Conservation (phyloP, 2,888 invertebrate species). For the Plagodis dolabraria region DNA sequence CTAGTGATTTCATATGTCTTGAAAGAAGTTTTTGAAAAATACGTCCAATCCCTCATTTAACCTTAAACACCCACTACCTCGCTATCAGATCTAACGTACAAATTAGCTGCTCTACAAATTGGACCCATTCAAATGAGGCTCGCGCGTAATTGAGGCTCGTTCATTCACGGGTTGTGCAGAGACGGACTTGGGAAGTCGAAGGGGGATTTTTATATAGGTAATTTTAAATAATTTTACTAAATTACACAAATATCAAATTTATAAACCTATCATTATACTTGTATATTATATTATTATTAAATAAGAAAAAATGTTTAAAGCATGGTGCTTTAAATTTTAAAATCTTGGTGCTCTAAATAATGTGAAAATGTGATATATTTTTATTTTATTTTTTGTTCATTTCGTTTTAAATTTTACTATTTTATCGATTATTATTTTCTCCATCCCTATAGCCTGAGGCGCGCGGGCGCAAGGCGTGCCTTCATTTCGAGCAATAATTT, state of each 20-base stretch:
- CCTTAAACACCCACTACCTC: conserved; percentile 31
- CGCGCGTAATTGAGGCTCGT: conserved; percentile 39
- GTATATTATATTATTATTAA: no score
- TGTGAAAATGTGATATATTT: no score
- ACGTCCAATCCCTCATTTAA: conserved; percentile 21
- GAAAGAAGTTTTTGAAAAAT: background rate
- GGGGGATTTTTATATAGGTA: no score
- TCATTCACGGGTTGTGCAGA: conserved; percentile 31
- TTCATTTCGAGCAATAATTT: conserved; percentile 77
- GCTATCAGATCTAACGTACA: conserved; percentile 31
- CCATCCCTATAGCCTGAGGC: conserved; percentile 61
- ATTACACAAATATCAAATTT: no score
- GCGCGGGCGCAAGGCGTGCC: conserved; percentile 69
- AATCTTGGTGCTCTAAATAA: no score
- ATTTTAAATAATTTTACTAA: no score
- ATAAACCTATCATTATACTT: no score
- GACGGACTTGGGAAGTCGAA: conserved; percentile 4
- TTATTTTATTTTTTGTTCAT: no score
- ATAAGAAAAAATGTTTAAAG: no score
- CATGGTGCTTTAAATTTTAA: no score
- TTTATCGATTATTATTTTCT: conserved; percentile 1
- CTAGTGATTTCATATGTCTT: no score
- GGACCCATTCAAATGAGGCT: conserved; percentile 40
- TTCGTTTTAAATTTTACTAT: background rate
- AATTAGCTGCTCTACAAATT: conserved; percentile 39